Conservation (phyloP, 2,888 invertebrate species). For the Tridacna gigas region DNA sequence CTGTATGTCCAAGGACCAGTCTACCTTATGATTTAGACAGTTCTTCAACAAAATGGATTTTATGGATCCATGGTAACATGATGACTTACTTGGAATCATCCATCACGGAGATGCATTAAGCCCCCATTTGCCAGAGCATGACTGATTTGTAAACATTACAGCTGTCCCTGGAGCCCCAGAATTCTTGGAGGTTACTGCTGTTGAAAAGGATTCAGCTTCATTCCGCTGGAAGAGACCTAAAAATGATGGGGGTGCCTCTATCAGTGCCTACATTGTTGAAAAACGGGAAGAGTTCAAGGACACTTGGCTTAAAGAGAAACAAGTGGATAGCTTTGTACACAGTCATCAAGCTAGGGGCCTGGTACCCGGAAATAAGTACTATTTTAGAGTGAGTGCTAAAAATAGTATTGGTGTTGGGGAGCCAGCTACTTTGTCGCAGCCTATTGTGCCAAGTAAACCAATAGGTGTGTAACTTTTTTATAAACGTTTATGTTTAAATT, state of each 20-base stretch:
- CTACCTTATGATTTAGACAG: too few species aligned
- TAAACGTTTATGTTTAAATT: too few species aligned
- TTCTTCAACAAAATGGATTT: too few species aligned
- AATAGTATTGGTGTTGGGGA: conserved; percentile 78
- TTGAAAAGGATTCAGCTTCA: conserved; percentile 73
- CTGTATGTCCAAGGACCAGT: neutral
- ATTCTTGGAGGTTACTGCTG: conserved; percentile 70
- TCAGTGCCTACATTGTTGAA: conserved; percentile 78
- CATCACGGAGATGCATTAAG: too few species aligned
- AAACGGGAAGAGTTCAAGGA: conserved; percentile 72
- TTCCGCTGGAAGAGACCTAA: conserved; percentile 84
- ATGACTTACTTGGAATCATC: too few species aligned
- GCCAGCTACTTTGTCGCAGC: conserved; percentile 72
- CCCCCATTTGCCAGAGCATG: too few species aligned
- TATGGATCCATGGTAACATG: too few species aligned
- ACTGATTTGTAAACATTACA: too few species aligned
- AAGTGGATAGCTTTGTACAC: conserved; percentile 66
- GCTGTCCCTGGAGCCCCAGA: conserved; percentile 76
- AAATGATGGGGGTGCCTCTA: conserved; percentile 79
- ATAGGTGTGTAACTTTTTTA: conserved; percentile 88
- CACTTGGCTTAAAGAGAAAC: conserved; percentile 70
- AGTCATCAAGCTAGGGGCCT: conserved; percentile 71
- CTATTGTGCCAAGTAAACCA: conserved; percentile 77
- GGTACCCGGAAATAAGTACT: conserved; percentile 81
- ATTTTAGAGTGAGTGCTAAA: conserved; percentile 83